A percentile compares a stretch with the other conserved stretches of the same genome.
Evolutionary conservation across 2,797 vertebrate species (phyloP).

Genomic region (Phataginus tricuspis): DNA sequence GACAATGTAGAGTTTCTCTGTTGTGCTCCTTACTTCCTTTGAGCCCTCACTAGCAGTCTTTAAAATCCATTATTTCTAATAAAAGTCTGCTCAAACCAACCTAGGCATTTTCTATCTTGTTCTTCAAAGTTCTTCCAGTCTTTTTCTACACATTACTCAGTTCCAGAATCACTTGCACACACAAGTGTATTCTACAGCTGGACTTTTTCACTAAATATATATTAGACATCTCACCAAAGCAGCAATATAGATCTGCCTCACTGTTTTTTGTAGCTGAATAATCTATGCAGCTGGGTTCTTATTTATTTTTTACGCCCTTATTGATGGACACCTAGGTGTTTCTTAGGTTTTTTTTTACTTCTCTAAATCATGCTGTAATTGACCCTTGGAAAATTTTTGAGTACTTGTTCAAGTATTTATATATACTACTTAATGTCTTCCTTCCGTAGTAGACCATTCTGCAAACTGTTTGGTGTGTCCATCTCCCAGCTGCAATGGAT

Average conservation of each 20-base stretch:
- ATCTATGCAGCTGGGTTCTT: background rate
- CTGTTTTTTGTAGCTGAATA: background rate
- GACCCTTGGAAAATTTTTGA: background rate
- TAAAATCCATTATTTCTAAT: background rate
- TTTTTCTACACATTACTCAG: background rate
- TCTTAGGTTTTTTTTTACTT: background rate
- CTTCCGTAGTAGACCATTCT: background rate
- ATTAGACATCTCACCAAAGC: background rate
- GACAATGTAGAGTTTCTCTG: background rate
- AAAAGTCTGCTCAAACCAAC: background rate
- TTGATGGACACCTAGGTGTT: background rate
- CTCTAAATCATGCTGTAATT: background rate
- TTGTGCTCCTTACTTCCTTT: background rate
- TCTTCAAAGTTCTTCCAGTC: background rate
- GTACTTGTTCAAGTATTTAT: background rate
- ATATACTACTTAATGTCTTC: background rate
- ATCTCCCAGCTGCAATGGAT: background rate
- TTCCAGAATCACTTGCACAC: background rate
- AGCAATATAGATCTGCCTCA: background rate
- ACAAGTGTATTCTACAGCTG: background rate
- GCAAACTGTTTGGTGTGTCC: background rate
- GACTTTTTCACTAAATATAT: too few relatives aligned
- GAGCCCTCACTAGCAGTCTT: background rate
- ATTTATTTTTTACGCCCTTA: background rate
- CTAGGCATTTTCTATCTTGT: background rate